These are phyloP conservation scores for Eucidaris tribuloides DNA, from an alignment of 35 echinoderm and acorn worm genomes.

Conservation along the genomic window DNA sequence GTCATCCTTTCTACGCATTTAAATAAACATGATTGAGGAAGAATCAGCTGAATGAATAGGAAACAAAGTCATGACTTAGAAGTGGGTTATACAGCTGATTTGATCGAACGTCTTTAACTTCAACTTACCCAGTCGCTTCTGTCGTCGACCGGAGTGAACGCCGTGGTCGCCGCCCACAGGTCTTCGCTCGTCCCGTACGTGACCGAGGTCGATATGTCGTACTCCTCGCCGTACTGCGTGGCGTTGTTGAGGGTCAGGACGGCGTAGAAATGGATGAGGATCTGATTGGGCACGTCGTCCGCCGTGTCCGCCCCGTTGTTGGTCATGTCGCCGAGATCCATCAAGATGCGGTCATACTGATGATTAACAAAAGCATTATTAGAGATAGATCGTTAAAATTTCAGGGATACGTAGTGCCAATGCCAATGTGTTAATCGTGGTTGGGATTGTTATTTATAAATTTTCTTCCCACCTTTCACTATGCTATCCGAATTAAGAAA, in stretches of 20 bases:
- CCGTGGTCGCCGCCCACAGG: constrained; percentile 57
- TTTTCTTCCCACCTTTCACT: too few species aligned
- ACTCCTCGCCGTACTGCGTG: constrained; percentile 55
- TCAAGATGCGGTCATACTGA: constrained; percentile 68
- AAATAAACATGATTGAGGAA: not conserved
- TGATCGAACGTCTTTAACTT: not conserved
- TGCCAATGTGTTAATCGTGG: too few species aligned
- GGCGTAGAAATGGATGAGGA: constrained; percentile 55
- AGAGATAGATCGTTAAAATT: too few species aligned
- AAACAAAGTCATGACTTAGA: not conserved
- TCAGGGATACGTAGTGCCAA: too few species aligned
- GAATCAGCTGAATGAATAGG: not conserved
- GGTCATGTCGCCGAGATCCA: constrained; percentile 60
- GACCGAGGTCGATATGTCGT: constrained; percentile 58
- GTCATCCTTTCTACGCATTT: not conserved
- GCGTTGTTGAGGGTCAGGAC: constrained; percentile 58
- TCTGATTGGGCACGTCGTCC: constrained; percentile 36
- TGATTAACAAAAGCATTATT: not conserved
- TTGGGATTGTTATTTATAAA: too few species aligned
- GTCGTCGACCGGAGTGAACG: constrained; percentile 64
- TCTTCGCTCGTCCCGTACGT: constrained; percentile 27
- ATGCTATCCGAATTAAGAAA: too few species aligned
- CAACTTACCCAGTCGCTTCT: constrained; percentile 59
- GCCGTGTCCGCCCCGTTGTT: constrained; percentile 40
- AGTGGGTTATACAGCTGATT: not conserved